A percentile compares a stretch with the other conserved stretches of the same genome.
phyloP scores from a whole-genome alignment of 2,888 invertebrate genomes.

The Chloroclysta siterata region DNA sequence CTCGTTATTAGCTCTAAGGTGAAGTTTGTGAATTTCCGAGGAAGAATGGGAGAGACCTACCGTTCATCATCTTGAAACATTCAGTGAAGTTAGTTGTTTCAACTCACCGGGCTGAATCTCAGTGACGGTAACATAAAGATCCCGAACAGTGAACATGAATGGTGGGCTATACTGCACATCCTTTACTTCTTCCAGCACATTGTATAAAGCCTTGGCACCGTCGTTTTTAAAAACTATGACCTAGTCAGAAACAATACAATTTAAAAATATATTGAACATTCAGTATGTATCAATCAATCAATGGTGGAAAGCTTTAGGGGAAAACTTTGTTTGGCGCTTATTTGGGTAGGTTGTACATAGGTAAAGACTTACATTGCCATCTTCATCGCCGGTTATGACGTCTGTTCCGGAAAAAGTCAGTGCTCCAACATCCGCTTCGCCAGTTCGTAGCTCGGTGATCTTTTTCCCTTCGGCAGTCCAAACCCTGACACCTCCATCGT shows the following conservation, averaged over 20 bases:
- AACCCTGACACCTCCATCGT: slow-evolving; percentile 86
- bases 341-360: not conserved
- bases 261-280: not conserved
- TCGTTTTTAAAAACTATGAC: slow-evolving; percentile 84
- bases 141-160: slow-evolving; percentile 85
- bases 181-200: slow-evolving; percentile 87
- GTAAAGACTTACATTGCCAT: slow-evolving; percentile 82
- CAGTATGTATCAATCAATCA: too few species aligned
- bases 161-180: slow-evolving; percentile 83
- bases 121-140: slow-evolving; percentile 86
- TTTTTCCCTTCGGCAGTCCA: slow-evolving; percentile 78
- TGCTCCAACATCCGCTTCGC: slow-evolving; percentile 70
- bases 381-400: slow-evolving; percentile 86
- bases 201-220: slow-evolving; percentile 76
- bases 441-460: slow-evolving; percentile 62
- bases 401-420: slow-evolving; percentile 67
- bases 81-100: not conserved
- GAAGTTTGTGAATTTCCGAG: too few species aligned
- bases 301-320: too few species aligned
- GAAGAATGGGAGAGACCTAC: too few species aligned
- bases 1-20: too few species aligned
- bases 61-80: too few species aligned
- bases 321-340: too few species aligned
- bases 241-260: slow-evolving; percentile 60
- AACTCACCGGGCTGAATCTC: slow-evolving; percentile 82